phyloP scores from a whole-genome alignment of 2,888 invertebrate species.

The Macrosiphum euphorbiae region DNA sequence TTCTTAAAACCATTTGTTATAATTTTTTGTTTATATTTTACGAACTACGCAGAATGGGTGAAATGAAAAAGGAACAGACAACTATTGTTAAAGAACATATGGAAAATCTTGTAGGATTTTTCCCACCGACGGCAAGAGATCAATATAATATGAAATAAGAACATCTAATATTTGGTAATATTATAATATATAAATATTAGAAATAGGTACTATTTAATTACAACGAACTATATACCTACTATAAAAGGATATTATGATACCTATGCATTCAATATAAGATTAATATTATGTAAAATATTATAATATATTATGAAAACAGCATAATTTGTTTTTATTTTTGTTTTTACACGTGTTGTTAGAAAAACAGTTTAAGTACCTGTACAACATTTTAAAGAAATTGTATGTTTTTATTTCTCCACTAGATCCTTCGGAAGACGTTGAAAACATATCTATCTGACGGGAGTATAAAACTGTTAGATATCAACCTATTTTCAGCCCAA shows the following conservation, averaged over 20 bases:
- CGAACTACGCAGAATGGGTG: neutral
- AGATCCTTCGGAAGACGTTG: neutral
- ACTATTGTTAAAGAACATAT: neutral
- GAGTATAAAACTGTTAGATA: neutral
- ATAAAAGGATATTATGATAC: neutral
- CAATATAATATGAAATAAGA: neutral
- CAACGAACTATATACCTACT: neutral
- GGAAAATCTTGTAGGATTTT: constrained; percentile 15
- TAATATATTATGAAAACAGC: neutral
- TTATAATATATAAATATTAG: neutral
- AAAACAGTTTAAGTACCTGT: neutral
- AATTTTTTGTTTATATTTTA: constrained; percentile 4
- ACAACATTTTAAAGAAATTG: neutral
- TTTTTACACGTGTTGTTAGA: neutral
- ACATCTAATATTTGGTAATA: neutral
- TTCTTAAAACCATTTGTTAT: neutral
- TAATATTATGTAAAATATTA: neutral
- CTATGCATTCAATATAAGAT: neutral
- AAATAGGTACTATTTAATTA: neutral
- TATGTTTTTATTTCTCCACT: neutral
- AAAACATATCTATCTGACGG: neutral
- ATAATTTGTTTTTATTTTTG: neutral
- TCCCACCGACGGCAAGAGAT: neutral
- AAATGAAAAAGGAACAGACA: constrained; percentile 15
- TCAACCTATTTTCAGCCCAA: neutral